These are phyloP conservation scores for Dipodomys merriami DNA, from an alignment of 2,113 vertebrate genomes.

Conservation along the genomic window DNA sequence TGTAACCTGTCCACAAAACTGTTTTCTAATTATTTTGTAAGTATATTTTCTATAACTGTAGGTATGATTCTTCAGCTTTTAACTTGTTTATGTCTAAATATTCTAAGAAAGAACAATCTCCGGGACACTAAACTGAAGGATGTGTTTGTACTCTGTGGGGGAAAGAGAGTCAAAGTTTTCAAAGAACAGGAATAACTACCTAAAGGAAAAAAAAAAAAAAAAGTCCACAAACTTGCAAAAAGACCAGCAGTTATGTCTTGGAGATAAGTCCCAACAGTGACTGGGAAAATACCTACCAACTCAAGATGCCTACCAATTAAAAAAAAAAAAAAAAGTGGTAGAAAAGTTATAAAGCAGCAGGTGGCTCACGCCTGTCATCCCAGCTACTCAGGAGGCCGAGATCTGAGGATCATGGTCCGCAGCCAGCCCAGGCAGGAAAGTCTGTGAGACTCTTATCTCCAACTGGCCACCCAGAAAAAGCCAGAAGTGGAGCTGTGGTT, in stretches of 20 bases:
- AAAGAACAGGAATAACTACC: not conserved
- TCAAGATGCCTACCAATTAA: no score
- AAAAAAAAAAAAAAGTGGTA: not conserved
- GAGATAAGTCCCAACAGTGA: not conserved
- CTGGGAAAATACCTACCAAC: not conserved
- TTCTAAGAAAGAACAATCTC: no score
- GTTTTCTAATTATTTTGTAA: not conserved
- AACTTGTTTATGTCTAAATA: conserved; percentile 14
- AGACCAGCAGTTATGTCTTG: not conserved
- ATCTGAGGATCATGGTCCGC: no score
- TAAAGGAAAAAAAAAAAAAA: not conserved
- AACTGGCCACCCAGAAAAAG: no score
- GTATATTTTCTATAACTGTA: not conserved
- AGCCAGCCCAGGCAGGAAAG: no score
- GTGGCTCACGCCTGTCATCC: not conserved
- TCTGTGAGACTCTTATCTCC: no score
- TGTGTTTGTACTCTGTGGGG: not conserved
- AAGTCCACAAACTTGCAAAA: not conserved
- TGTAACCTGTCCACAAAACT: not conserved
- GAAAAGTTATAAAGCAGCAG: not conserved
- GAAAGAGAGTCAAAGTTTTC: not conserved
- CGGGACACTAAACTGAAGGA: not conserved
- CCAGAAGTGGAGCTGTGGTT: no score
- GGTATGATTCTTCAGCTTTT: not conserved
- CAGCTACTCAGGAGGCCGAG: no score